A percentile compares a stretch with the other conserved stretches of the same genome.
Evolutionary conservation across 2,888 invertebrate genomes (phyloP).

Genomic region (Micoletzkya japonica): DNA sequence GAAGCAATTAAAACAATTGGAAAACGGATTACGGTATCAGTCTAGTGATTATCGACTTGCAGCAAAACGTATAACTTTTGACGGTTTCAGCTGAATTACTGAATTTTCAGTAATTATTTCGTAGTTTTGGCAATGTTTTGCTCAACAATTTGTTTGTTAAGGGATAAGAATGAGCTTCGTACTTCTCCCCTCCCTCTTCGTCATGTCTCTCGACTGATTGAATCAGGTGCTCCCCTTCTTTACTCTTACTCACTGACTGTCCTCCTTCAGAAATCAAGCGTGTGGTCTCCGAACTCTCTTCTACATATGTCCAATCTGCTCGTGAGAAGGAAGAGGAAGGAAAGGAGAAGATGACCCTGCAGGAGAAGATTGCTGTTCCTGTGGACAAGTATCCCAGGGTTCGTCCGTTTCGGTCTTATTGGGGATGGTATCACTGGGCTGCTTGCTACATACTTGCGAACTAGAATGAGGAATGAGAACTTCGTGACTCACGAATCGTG

Average conservation of each 20-base stretch:
- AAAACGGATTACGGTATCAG: no score
- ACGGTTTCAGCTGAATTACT: no score
- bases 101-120: no score
- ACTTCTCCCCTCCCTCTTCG: constrained; percentile 35
- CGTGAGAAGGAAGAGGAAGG: constrained; percentile 37
- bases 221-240: constrained; percentile 29
- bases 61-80: no score
- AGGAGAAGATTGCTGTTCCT: constrained; percentile 98
- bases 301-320: constrained; percentile 65
- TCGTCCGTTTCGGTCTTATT: no score
- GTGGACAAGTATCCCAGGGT: constrained; percentile 99
- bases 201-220: constrained; percentile 43
- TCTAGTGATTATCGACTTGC: no score
- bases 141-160: constrained; percentile 17
- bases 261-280: constrained; percentile 17
- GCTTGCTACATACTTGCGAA: no score
- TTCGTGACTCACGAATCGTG: no score
- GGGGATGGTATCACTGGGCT: no score
- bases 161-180: constrained; percentile 37
- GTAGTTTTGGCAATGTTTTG: no score
- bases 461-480: no score
- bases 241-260: background rate
- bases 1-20: no score
- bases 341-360: constrained; percentile 85
- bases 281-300: constrained; percentile 73